Base-by-base conservation (phyloP, 2,888 invertebrate species). In the Druceiella hillmani region DNA sequence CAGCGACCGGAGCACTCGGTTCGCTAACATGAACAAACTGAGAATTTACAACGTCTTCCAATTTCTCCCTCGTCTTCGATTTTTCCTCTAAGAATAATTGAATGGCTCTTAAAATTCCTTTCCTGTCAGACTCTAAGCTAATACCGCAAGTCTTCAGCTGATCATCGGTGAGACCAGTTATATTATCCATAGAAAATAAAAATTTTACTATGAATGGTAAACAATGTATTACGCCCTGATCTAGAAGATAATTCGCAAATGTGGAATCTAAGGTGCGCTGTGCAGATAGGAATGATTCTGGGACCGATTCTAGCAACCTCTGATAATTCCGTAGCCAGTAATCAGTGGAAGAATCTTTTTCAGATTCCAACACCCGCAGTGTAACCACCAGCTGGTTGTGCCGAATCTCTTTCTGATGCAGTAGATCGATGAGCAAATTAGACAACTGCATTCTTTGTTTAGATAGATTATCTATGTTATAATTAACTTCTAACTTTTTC, bases 291-390 rank as follows among this genome's bases (percentile, higher is more conserved):
- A 84, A 63, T 32, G 76, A 75, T 51, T 73, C 75, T 14, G 90
- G 89, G 48, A 83, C 77, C 16, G 78, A 77, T 56, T 90, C 87
- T 56, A 91, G 70, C 27, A 92, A 62, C 48, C 80, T 77, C 59
- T 92, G 91, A 59, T 89, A 92, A 59, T 90, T 90, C 53, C 77
- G 72, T 45, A 87, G 62, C 86, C 86, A 86, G 58, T 83, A 86
- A 54, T 80, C 79, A 49, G 73, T 64, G 2, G 66, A 60, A 33
- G 58, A 63, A 47, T 66, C 64, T 41, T 63, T 68, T 47, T 71
- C 66, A 48, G 48, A 66, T 60, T 91, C 89, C 73, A 90, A 83
- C 54, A 79, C 80, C 51, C 76, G 72, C 52, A 87, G 63, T 1
- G 83, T 83, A 10, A 78, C 73, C 40, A 83, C 60, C 32, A 87